Conservation (phyloP, 2,797 vertebrate species). For the Kryptopterus vitreolus region DNA sequence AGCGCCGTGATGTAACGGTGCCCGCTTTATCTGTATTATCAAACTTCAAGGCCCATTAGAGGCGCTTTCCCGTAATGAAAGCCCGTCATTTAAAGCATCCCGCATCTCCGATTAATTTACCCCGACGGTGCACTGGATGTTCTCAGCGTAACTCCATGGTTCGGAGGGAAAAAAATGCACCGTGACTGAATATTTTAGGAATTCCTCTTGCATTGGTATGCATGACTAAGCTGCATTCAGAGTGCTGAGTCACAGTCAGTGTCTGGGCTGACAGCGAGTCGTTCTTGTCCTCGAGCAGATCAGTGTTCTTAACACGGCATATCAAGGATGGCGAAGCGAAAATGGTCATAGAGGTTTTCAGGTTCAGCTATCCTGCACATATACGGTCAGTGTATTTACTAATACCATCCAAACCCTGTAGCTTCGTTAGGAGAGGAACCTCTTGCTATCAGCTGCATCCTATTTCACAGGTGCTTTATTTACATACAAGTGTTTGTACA, state of each 20-base stretch:
- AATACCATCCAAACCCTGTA: neutral
- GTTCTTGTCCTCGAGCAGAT: slow-evolving; percentile 1
- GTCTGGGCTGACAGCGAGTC: neutral
- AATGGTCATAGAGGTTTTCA: neutral
- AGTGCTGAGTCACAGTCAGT: slow-evolving; percentile 41
- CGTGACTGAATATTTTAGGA: neutral
- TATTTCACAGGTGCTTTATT: neutral
- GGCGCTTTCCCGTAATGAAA: neutral
- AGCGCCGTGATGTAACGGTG: neutral
- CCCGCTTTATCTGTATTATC: neutral
- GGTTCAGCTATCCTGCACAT: neutral
- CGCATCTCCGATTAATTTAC: neutral
- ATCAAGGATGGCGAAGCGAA: neutral
- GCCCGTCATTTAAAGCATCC: neutral
- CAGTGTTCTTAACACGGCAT: slow-evolving; percentile 1
- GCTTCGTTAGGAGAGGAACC: neutral
- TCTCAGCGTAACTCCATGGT: neutral
- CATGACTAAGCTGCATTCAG: slow-evolving; percentile 2
- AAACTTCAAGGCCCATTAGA: neutral
- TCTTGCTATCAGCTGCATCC: neutral
- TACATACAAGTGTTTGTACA: neutral
- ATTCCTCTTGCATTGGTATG: neutral
- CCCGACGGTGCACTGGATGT: neutral
- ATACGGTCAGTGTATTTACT: neutral
- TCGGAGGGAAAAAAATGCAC: neutral